Conservation (phyloP, 1,140 invertebrate genomes). For the Triops longicaudatus region DNA sequence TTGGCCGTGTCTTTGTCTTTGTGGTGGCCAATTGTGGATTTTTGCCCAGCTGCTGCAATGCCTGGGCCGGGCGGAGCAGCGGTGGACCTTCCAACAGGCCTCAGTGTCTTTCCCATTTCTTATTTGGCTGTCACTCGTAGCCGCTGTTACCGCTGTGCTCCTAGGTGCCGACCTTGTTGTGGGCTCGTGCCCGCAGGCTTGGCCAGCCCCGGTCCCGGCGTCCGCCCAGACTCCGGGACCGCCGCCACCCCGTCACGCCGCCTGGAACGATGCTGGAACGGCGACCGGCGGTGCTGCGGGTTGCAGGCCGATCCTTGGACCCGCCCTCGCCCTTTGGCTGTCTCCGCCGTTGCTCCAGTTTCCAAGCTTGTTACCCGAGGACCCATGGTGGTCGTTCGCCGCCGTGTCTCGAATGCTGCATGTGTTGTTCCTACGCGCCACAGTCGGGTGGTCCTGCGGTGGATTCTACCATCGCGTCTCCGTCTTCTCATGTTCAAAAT, state of each 20-base stretch:
- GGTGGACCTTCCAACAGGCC: conserved; percentile 27
- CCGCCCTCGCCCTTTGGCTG: background rate
- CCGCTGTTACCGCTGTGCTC: conserved; percentile 5
- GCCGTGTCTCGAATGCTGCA: background rate
- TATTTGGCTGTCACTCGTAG: conserved; percentile 16
- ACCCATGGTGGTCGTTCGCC: background rate
- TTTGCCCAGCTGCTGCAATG: conserved; percentile 29
- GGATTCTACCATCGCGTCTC: background rate
- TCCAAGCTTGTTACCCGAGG: background rate
- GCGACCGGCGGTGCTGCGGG: conserved; percentile 20
- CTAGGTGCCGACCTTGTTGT: conserved; percentile 1
- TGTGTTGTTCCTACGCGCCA: background rate
- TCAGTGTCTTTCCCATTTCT: conserved; percentile 19
- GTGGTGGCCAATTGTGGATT: conserved; percentile 22
- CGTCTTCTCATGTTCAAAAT: background rate
- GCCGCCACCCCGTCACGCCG: background rate
- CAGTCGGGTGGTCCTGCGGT: background rate
- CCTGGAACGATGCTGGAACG: conserved; percentile 18
- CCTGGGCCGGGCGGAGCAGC: conserved; percentile 28
- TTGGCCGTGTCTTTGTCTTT: conserved; percentile 16
- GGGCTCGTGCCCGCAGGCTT: conserved; percentile 10
- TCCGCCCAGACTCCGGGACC: conserved; percentile 5
- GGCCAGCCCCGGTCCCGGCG: background rate
- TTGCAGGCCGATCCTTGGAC: conserved; percentile 16
- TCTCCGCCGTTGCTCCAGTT: background rate